A percentile compares a stretch with the other conserved stretches of the same genome.
Evolutionary conservation across 2,113 vertebrate species (phyloP).

Genomic region (Uropsilus gracilis): DNA sequence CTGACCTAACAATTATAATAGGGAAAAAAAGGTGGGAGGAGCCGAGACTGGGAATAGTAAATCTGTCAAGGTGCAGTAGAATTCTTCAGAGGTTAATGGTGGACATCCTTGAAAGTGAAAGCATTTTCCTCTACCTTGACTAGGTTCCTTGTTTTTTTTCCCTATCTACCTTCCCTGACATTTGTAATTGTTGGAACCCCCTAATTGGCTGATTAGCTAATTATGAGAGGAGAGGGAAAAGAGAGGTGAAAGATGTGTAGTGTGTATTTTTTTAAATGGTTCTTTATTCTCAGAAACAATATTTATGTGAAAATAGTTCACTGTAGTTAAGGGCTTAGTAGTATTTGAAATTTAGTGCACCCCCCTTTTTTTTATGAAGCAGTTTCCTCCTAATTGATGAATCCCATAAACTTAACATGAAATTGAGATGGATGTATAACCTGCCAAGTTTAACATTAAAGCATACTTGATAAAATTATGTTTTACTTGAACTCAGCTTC

Average conservation of each 20-base stretch:
- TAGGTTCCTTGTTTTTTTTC: constrained; percentile 75
- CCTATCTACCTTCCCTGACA: constrained; percentile 76
- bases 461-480: not conserved
- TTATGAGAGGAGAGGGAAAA: constrained; percentile 57
- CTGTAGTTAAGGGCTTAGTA: not conserved
- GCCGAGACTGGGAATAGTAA: constrained; percentile 69
- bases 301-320: constrained; percentile 68
- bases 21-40: constrained; percentile 68
- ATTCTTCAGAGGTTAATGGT: constrained; percentile 81
- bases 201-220: constrained; percentile 87
- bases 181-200: constrained; percentile 84
- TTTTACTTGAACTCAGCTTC: constrained; percentile 11
- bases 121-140: constrained; percentile 84
- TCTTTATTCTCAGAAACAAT: constrained; percentile 65
- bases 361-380: constrained; percentile 28
- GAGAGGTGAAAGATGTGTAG: not conserved
- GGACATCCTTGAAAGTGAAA: constrained; percentile 82
- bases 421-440: constrained; percentile 46
- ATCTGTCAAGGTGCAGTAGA: constrained; percentile 80
- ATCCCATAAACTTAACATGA: not conserved
- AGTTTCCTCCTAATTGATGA: constrained; percentile 39
- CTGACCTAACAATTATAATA: constrained; percentile 82
- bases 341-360: constrained; percentile 59
- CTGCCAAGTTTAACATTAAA: constrained; percentile 32
- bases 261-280: not conserved